phyloP scores from a whole-genome alignment of 2,888 invertebrate genomes.

The Microctonus aethiopoides region DNA sequence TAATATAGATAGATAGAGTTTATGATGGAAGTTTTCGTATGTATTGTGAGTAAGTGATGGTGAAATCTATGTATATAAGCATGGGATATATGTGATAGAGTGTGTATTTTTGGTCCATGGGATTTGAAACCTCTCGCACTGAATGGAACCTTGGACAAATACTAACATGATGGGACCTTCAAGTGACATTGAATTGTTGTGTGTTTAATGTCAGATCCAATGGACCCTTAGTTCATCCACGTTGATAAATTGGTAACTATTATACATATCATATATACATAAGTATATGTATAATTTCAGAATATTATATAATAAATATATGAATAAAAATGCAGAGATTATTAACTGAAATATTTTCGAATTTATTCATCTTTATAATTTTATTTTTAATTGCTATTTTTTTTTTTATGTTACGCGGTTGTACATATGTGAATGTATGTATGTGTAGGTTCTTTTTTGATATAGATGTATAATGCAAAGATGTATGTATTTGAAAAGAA shows the following conservation, averaged over 20 bases:
- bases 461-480: too few species aligned
- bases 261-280: too few species aligned
- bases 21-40: background rate
- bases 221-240: background rate
- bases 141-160: slow-evolving; percentile 21
- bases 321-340: too few species aligned
- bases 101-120: slow-evolving; percentile 19
- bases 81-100: slow-evolving; percentile 20
- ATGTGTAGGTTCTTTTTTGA: too few species aligned
- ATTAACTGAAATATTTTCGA: background rate
- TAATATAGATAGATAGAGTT: background rate
- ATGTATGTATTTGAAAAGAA: background rate
- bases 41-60: too few species aligned
- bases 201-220: slow-evolving; percentile 21
- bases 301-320: background rate
- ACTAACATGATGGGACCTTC: slow-evolving; percentile 1
- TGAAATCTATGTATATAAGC: background rate
- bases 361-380: background rate
- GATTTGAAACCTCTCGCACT: slow-evolving; percentile 26
- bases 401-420: background rate
- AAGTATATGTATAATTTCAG: background rate
- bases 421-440: background rate
- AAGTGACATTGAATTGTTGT: slow-evolving; percentile 28
- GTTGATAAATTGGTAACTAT: background rate
- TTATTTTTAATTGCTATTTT: background rate